Base-by-base conservation (phyloP, 2,797 vertebrate species). In the Cephalopachus bancanus region DNA sequence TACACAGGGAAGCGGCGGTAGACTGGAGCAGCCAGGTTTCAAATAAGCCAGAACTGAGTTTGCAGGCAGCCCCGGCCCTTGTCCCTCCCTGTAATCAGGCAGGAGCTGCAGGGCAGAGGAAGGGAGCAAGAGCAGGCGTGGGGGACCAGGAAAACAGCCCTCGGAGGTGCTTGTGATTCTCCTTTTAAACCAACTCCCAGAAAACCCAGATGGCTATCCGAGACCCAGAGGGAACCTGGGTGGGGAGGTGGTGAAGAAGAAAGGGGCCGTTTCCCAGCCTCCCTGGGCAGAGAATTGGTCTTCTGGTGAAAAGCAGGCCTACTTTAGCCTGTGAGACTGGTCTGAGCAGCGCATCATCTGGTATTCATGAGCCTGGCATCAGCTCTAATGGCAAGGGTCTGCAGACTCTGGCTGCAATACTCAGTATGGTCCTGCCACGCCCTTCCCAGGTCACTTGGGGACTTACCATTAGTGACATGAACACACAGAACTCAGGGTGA, bases 381-480 rank as follows among this genome's bases (percentile, higher is more conserved):
- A 69, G 33, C 89, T 89, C 89, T 93, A 96, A 94, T 75, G 81
- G 84, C 79, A 30, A 72, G 62, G 24, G 93, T 69, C 26, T 0
- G 10, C 3, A 4, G n/a, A 76, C 16, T 91, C 65, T 67, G 95
- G 69, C 89, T 84, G 85, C 15, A 67, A 89, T 15, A 33, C 37
- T 79, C 96, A 80, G 79, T 64, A 12, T 0, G 19, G 53, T 71
- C 76, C 80, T 83, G 83, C 67, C 0, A 5, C 80, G n/a, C 62
- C 49, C 69, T 88, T 67, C 89, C 75, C 1, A 0, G 72, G 81
- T 37, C 51, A 53, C 87, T 90, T 65, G 78, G 71, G 65, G 89
- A 83, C 86, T 93, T 93, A 71, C 80, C 83, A 87, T 83, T 89
- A 89, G 83, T 30, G 89, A 89, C 90, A 94, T 49, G 76, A 93